Conservation (phyloP, 2,797 vertebrate species). For the Clarias pachynema region DNA sequence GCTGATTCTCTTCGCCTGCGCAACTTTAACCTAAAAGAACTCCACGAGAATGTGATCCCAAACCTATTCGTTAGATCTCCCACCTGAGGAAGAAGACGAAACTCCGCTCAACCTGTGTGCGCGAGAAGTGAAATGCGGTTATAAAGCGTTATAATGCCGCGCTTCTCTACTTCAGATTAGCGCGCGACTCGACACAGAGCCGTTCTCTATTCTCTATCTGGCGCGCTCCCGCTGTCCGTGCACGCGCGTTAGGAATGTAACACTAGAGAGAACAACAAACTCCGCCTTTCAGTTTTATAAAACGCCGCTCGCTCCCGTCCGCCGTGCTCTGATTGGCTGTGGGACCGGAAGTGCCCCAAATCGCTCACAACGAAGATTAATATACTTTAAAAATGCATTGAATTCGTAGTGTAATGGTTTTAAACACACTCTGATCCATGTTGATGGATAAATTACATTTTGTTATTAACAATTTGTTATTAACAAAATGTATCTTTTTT, state of each 20-base stretch:
- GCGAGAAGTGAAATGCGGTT: slow-evolving; percentile 57
- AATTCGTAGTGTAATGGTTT: neutral
- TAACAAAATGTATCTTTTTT: too few species aligned
- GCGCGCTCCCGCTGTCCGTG: slow-evolving; percentile 47
- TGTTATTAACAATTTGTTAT: neutral
- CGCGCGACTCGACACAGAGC: slow-evolving; percentile 42
- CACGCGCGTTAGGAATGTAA: slow-evolving; percentile 51
- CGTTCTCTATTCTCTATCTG: slow-evolving; percentile 37
- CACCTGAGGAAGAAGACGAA: slow-evolving; percentile 64
- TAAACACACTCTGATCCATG: neutral
- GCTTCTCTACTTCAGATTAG: slow-evolving; percentile 52
- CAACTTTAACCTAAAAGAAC: slow-evolving; percentile 34
- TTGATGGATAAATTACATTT: neutral
- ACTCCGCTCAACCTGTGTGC: slow-evolving; percentile 57
- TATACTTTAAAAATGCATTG: neutral
- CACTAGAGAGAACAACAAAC: slow-evolving; percentile 23
- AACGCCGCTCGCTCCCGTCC: slow-evolving; percentile 39
- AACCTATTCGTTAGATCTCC: slow-evolving; percentile 9
- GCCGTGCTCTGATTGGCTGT: slow-evolving; percentile 24
- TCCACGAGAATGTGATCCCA: slow-evolving; percentile 20
- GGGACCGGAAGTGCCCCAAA: neutral
- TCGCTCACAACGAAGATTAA: neutral
- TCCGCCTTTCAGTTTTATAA: slow-evolving; percentile 33
- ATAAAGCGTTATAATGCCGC: slow-evolving; percentile 64
- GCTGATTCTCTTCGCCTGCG: slow-evolving; percentile 50